A percentile compares a stretch with the other conserved stretches of the same genome.
Evolutionary conservation across 35 echinoderm and acorn worm genomes (phyloP).

Genomic region (Ophiothrix spiculata): DNA sequence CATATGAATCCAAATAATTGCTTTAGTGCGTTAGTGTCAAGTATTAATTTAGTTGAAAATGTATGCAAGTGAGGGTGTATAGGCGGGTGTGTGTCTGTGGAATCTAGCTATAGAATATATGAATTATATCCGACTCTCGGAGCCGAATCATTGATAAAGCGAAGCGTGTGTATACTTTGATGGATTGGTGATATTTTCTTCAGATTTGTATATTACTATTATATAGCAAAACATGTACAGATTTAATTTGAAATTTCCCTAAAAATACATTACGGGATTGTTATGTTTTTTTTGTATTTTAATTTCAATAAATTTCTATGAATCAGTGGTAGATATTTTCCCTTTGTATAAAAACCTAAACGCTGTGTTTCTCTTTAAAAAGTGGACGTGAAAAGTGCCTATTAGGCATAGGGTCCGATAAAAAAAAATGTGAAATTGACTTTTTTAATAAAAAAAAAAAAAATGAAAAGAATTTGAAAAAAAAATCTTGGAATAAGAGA

Average conservation of each 20-base stretch:
- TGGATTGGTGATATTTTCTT: neutral
- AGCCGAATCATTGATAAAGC: too few relatives aligned
- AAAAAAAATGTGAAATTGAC: neutral
- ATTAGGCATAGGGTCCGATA: neutral
- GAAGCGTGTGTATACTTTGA: neutral
- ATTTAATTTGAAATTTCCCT: conserved; percentile 5
- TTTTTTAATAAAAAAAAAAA: neutral
- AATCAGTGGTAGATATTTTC: conserved; percentile 1
- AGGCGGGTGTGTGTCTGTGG: too few relatives aligned
- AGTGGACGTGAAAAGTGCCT: neutral
- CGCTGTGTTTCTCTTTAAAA: neutral
- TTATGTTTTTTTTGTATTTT: neutral
- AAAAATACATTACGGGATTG: conserved; percentile 3
- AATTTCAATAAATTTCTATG: neutral
- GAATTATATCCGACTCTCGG: too few relatives aligned
- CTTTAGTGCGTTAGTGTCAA: too few relatives aligned
- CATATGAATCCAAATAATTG: too few relatives aligned
- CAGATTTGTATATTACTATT: conserved; percentile 5
- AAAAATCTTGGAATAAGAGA: neutral
- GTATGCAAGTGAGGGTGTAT: too few relatives aligned
- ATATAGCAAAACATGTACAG: conserved; percentile 9
- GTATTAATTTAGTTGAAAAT: too few relatives aligned
- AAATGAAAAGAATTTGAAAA: neutral
- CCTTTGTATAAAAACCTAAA: neutral
- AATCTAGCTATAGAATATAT: too few relatives aligned